A percentile compares a stretch with the other conserved stretches of the same genome.
Evolutionary conservation across 2,797 vertebrate genomes (phyloP).

Genomic region (Microchirus variegatus): DNA sequence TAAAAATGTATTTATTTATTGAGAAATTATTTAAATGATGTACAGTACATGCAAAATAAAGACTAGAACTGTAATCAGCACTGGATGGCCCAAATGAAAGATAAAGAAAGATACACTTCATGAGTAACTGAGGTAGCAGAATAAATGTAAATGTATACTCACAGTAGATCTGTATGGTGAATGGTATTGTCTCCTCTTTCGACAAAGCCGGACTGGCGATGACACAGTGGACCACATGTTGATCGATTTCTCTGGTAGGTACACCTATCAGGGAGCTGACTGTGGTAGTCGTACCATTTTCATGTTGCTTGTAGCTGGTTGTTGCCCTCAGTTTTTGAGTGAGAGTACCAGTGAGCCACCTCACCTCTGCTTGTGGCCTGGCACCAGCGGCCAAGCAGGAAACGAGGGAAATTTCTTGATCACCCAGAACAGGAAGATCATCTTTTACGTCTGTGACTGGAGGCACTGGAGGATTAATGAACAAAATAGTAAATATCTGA

Average conservation of each 20-base stretch:
- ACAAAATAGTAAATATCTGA: neutral
- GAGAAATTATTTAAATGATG: no score
- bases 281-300: slow-evolving; percentile 49
- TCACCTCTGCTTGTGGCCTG: slow-evolving; percentile 56
- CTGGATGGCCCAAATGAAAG: neutral
- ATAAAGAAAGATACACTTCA: neutral
- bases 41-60: no score
- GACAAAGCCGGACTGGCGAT: slow-evolving; percentile 20
- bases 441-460: slow-evolving; percentile 32
- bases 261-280: slow-evolving; percentile 46
- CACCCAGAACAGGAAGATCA: slow-evolving; percentile 9
- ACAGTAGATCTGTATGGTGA: slow-evolving; percentile 65
- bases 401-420: slow-evolving; percentile 28
- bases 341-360: slow-evolving; percentile 37
- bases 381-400: slow-evolving; percentile 55
- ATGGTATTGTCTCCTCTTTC: neutral
- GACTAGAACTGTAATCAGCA: no score
- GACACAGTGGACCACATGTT: slow-evolving; percentile 48
- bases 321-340: neutral
- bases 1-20: no score
- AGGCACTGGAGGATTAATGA: slow-evolving; percentile 45
- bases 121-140: neutral
- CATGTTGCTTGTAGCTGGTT: slow-evolving; percentile 1
- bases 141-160: slow-evolving; percentile 25
- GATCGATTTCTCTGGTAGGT: slow-evolving; percentile 44